phyloP scores from a whole-genome alignment of 1,140 invertebrate genomes.

The Pseudomyrmex flavicornis region DNA sequence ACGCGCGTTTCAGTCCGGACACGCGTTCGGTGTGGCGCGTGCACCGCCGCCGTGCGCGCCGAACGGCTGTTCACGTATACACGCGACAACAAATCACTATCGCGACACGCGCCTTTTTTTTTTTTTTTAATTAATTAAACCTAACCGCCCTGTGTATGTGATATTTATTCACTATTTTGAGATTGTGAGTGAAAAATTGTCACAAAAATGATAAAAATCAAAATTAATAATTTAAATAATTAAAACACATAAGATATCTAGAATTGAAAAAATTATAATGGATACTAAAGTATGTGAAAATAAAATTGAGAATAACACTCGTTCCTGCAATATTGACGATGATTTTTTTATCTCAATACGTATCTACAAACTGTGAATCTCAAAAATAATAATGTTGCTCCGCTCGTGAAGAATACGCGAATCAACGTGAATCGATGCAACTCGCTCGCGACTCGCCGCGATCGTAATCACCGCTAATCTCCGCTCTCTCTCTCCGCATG shows the following conservation, averaged over 20 bases:
- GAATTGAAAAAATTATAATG: too few species aligned
- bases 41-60: constrained; percentile 13
- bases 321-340: background rate
- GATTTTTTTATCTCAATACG: background rate
- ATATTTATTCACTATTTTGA: too few species aligned
- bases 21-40: constrained; percentile 47
- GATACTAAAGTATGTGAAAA: too few species aligned
- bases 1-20: constrained; percentile 55
- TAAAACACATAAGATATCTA: too few species aligned
- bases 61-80: background rate
- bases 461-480: constrained; percentile 61
- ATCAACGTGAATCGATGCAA: constrained; percentile 43
- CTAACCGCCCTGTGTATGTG: too few species aligned
- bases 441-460: constrained; percentile 41
- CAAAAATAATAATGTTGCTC: constrained; percentile 12
- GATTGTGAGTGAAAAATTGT: too few species aligned
- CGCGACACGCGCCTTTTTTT: background rate
- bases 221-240: background rate
- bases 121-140: too few species aligned
- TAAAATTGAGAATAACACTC: too few species aligned
- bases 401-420: constrained; percentile 1
- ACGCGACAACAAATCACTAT: constrained; percentile 77
- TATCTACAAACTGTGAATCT: background rate
- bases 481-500: constrained; percentile 33
- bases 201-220: too few species aligned